A percentile compares a stretch with the other conserved stretches of the same genome.
Evolutionary conservation across 2,113 vertebrate species (phyloP).

Genomic region (Pygoscelis antarcticus): DNA sequence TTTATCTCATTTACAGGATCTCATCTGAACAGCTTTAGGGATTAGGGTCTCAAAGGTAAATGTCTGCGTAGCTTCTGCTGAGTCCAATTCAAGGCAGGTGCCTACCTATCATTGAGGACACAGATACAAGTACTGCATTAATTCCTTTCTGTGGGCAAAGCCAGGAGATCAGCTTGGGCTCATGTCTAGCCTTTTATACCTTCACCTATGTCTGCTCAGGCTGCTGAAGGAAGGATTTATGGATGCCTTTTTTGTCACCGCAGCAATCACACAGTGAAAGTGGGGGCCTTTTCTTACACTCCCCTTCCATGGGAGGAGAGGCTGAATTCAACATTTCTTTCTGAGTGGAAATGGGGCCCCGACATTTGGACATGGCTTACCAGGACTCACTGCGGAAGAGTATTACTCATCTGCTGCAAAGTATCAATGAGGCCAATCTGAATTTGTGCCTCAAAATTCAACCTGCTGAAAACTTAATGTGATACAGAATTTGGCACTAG

Average conservation of each 20-base stretch:
- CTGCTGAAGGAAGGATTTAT: not conserved
- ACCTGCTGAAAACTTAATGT: not conserved
- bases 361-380: fast-evolving
- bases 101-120: not conserved
- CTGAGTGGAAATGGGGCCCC: not conserved
- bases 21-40: not conserved
- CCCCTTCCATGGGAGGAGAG: not conserved
- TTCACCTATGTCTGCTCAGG: not conserved
- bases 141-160: not conserved
- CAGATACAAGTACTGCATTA: not conserved
- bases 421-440: not conserved
- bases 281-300: not conserved
- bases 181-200: not conserved
- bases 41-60: not conserved
- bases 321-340: not conserved
- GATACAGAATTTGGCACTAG: not conserved
- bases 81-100: not conserved
- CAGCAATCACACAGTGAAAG: not conserved
- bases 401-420: not conserved
- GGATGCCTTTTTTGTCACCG: not conserved
- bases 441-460: not conserved
- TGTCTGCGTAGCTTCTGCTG: not conserved
- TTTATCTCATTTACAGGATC: not conserved
- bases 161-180: not conserved
- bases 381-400: not conserved